These are phyloP conservation scores for Pyxicephalus adspersus DNA, from an alignment of 2,113 vertebrate species.

Conservation along the genomic window DNA sequence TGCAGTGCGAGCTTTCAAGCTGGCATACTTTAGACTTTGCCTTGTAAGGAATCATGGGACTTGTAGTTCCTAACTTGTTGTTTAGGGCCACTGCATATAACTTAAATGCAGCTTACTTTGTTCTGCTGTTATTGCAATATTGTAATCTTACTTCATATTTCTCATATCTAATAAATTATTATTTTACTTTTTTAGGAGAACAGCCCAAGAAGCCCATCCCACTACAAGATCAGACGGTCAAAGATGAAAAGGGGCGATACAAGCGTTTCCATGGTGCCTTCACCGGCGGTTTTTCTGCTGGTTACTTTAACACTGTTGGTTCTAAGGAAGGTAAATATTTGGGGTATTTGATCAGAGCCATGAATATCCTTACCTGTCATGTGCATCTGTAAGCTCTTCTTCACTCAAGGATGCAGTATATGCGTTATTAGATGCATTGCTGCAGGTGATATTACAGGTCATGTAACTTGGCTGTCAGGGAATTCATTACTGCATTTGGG, in stretches of 20 bases:
- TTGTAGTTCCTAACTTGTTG: neutral
- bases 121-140: neutral
- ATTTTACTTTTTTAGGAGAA: constrained; percentile 73
- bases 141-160: neutral
- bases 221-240: constrained; percentile 92
- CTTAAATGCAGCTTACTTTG: too few relatives aligned
- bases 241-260: constrained; percentile 90
- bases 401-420: too few relatives aligned
- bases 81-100: neutral
- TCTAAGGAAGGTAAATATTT: constrained; percentile 86
- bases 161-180: neutral
- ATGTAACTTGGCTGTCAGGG: too few relatives aligned
- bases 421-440: too few relatives aligned
- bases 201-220: constrained; percentile 85
- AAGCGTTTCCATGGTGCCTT: constrained; percentile 95
- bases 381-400: too few relatives aligned
- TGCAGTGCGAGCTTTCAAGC: neutral
- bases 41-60: neutral
- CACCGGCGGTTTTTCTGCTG: constrained; percentile 95
- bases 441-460: too few relatives aligned
- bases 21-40: neutral
- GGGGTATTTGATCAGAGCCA: too few relatives aligned
- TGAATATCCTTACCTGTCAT: too few relatives aligned
- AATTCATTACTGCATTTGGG: too few relatives aligned
- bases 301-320: constrained; percentile 94